phyloP scores from a whole-genome alignment of 2,888 invertebrate genomes.

The Lasioglossum zephyrum region DNA sequence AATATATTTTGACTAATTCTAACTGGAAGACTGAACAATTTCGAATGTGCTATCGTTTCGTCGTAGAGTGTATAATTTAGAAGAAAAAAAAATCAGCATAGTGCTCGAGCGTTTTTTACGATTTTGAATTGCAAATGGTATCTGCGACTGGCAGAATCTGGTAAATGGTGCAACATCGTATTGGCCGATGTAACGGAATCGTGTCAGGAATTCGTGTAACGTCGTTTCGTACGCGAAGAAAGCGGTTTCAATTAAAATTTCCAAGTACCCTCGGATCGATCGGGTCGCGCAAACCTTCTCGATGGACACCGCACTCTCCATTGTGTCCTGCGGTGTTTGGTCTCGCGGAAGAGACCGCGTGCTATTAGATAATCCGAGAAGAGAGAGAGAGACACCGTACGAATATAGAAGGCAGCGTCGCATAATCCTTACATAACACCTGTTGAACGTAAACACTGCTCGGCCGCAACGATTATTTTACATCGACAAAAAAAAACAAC shows the following conservation, averaged over 20 bases:
- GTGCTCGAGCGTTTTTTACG: not conserved
- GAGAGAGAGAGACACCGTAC: constrained; percentile 30
- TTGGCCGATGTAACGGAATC: constrained; percentile 11
- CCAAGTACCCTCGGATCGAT: constrained; percentile 15
- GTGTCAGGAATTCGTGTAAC: constrained; percentile 11
- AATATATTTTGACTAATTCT: not conserved
- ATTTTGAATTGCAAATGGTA: not conserved
- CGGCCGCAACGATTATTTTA: not conserved
- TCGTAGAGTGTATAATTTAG: not conserved
- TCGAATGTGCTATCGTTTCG: not conserved
- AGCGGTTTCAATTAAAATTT: constrained; percentile 46
- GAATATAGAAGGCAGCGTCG: constrained; percentile 7
- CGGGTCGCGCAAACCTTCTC: constrained; percentile 16
- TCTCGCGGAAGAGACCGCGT: constrained; percentile 40
- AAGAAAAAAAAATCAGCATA: not conserved
- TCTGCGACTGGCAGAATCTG: not conserved
- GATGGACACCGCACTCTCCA: constrained; percentile 7
- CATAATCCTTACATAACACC: constrained; percentile 34
- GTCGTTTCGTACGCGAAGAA: constrained; percentile 17
- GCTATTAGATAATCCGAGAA: constrained; percentile 54
- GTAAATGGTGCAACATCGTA: not conserved
- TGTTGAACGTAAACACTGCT: constrained; percentile 29
- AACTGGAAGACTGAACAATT: not conserved
- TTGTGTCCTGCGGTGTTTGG: constrained; percentile 3
- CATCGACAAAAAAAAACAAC: not conserved